Evolutionary conservation across 2,797 vertebrate genomes (phyloP).

Genomic region (Chiloscyllium punctatum): DNA sequence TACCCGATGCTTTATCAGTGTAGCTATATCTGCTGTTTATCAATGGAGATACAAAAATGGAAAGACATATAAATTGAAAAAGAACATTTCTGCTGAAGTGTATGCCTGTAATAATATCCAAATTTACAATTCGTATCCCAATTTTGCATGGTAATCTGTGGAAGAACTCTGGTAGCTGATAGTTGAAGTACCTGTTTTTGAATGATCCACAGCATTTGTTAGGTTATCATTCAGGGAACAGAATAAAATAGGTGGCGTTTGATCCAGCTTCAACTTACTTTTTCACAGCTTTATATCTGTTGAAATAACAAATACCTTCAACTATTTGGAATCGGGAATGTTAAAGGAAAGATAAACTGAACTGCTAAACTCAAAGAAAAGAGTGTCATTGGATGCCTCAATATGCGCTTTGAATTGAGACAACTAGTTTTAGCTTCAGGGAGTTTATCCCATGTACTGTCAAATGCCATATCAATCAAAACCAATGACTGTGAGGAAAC

Average conservation of each 20-base stretch:
- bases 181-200: neutral
- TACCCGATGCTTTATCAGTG: neutral
- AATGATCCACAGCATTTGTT: neutral
- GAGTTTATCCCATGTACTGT: constrained; percentile 28
- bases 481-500: constrained; percentile 16
- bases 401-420: constrained; percentile 30
- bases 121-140: neutral
- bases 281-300: neutral
- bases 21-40: neutral
- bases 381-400: neutral
- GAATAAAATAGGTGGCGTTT: neutral
- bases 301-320: constrained; percentile 10
- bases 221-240: neutral
- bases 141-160: neutral
- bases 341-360: constrained; percentile 28
- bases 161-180: neutral
- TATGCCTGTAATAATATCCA: neutral
- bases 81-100: neutral
- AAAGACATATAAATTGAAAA: neutral
- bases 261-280: neutral
- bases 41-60: neutral
- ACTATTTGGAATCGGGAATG: constrained; percentile 16
- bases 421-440: constrained; percentile 30
- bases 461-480: constrained; percentile 33
- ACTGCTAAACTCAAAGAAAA: neutral